Evolutionary conservation across 2,113 vertebrate species (phyloP).

Genomic region (Condylura cristata): DNA sequence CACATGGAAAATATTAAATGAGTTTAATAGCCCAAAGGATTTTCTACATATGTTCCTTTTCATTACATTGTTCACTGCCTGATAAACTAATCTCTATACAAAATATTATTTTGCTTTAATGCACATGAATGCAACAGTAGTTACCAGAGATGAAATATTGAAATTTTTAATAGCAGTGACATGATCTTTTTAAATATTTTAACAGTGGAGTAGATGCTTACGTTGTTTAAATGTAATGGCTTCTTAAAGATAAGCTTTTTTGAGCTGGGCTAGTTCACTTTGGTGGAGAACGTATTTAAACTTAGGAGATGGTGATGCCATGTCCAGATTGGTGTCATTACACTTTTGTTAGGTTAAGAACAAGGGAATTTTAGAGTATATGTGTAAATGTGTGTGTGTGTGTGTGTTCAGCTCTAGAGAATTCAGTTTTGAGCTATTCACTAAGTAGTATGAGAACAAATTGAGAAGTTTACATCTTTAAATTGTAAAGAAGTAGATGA

Average conservation of each 20-base stretch:
- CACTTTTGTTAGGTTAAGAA: neutral
- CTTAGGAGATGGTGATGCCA: neutral
- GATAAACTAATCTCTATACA: neutral
- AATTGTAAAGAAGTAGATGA: neutral
- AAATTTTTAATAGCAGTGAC: constrained; percentile 21
- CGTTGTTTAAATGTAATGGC: constrained; percentile 5
- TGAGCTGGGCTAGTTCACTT: neutral
- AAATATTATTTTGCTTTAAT: constrained; percentile 36
- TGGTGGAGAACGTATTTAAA: neutral
- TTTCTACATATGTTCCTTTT: neutral
- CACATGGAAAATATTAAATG: neutral
- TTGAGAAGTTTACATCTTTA: neutral
- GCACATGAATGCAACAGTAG: neutral
- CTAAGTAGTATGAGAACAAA: neutral
- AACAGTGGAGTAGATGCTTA: neutral
- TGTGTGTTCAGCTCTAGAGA: neutral
- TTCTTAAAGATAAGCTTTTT: neutral
- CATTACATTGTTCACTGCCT: neutral
- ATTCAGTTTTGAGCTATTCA: neutral
- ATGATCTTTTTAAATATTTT: constrained; percentile 47
- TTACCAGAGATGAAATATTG: constrained; percentile 24
- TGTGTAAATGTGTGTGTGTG: neutral
- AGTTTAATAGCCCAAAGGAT: neutral
- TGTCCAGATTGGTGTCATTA: neutral
- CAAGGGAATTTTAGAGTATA: neutral